phyloP scores from a whole-genome alignment of 2,113 vertebrate genomes.

The Bubalus kerabau region DNA sequence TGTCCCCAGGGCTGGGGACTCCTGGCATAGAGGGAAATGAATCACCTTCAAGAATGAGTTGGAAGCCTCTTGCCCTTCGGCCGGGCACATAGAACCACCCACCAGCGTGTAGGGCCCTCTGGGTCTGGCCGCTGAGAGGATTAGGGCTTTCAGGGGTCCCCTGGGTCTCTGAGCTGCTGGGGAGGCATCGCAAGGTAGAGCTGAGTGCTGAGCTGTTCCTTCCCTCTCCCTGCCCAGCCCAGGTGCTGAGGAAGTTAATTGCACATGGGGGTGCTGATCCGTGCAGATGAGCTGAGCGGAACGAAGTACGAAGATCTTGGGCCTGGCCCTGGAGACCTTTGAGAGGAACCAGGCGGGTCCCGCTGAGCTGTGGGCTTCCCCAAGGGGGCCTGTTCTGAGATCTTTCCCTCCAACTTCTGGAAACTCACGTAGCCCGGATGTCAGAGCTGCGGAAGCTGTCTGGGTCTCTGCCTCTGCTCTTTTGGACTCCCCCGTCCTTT shows the following conservation, averaged over 20 bases:
- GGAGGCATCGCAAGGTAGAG: fast-evolving
- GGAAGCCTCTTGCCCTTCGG: neutral
- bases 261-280: neutral
- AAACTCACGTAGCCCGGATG: neutral
- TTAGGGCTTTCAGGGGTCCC: neutral
- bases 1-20: neutral
- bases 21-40: neutral
- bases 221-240: neutral
- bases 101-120: fast-evolving
- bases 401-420: neutral
- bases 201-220: neutral
- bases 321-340: neutral
- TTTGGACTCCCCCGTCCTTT: fast-evolving
- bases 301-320: neutral
- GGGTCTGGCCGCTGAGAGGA: neutral
- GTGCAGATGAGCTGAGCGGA: neutral
- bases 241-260: neutral
- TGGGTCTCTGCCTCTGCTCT: neutral
- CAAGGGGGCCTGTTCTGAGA: neutral
- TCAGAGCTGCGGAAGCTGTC: neutral
- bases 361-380: neutral
- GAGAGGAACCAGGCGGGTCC: neutral
- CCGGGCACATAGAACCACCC: fast-evolving
- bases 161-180: neutral
- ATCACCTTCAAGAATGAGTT: neutral